These are phyloP conservation scores for Hydractinia symbiolongicarpus DNA, from an alignment of 30 jellyfish, hydroid and myxozoan genomes.

Conservation along the genomic window DNA sequence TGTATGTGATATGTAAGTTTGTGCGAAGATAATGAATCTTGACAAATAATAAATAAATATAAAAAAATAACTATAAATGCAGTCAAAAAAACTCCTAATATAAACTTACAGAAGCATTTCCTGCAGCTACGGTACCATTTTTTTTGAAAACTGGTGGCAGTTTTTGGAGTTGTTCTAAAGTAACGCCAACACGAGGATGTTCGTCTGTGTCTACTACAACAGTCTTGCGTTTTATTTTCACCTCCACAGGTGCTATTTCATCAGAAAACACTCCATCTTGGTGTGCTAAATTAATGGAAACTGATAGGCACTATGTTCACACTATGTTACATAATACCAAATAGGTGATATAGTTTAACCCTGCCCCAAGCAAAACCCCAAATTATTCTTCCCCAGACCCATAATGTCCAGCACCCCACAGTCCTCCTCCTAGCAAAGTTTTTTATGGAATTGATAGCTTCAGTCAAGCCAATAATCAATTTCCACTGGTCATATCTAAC, in stretches of 20 bases:
- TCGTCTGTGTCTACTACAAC: conserved; percentile 63
- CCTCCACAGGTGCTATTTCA: conserved; percentile 77
- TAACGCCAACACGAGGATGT: conserved; percentile 78
- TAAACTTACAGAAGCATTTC: conserved; percentile 85
- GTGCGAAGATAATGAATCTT: not conserved
- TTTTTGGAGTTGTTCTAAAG: conserved; percentile 58
- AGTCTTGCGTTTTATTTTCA: conserved; percentile 52
- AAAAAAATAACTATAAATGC: not conserved
- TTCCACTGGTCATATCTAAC: no score
- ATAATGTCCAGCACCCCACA: no score
- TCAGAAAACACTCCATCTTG: conserved; percentile 63
- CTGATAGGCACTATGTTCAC: no score
- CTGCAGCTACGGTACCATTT: conserved; percentile 87
- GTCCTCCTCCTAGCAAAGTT: no score
- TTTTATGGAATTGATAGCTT: no score
- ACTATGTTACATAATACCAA: no score
- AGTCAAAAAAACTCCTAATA: not conserved
- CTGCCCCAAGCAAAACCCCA: no score
- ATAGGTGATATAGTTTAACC: no score
- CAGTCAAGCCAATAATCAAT: no score
- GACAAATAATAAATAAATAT: not conserved
- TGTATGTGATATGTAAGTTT: not conserved
- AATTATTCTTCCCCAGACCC: no score
- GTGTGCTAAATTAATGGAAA: conserved; percentile 43
- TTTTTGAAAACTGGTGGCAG: conserved; percentile 80